Evolutionary conservation across 1,140 invertebrate species (phyloP), one percentile per base, ranked within the genome.

Genomic region (Conus betulinus): DNA sequence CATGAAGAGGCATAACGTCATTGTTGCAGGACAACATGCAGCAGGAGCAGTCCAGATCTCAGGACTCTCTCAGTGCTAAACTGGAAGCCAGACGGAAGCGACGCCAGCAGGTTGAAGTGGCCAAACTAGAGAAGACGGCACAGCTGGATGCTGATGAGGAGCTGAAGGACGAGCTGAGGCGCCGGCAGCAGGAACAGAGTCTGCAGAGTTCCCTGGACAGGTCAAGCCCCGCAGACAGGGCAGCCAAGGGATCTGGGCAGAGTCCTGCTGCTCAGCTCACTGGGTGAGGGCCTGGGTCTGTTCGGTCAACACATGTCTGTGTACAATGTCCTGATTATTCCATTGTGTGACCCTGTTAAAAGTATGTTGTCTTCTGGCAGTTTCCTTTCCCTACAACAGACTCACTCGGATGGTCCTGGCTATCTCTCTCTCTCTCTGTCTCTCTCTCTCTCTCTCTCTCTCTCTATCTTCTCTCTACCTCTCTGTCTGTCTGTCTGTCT

Each of bases 11-110:
- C 39, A 39, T 39, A 3, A 39, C 39, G 39, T 39, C n/a, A 17
- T 0, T 78, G 27, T 78, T 17, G 6, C 85, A 89, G 57, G 84
- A 87, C 52, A 89, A 88, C 60, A n/a, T 88, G 60, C 53, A 90
- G 63, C 85, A 89, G 23, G 92, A 93, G 55, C 91, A 90, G 84
- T 25, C 88, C 15, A 88, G 90, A n/a, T 87, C 89, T 51, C 89
- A 90, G 57, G 89, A 87, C 20, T 87, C 90, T 2, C 88, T 95
- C 25, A 67, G 92, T 79, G 91, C 93, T 4, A 94, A 93, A 85
- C 90, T 95, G 23, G 93, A 93, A 52, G 94, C 94, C 0, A 88
- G 94, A 17, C 90, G 91, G 53, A 92, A 94, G 60, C 92, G 91
- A 76, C 87, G 91, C 8, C 84, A 92, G 20, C 91, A 91, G 10